phyloP scores from a whole-genome alignment of 2,888 invertebrate genomes.

The Metalampra italica region DNA sequence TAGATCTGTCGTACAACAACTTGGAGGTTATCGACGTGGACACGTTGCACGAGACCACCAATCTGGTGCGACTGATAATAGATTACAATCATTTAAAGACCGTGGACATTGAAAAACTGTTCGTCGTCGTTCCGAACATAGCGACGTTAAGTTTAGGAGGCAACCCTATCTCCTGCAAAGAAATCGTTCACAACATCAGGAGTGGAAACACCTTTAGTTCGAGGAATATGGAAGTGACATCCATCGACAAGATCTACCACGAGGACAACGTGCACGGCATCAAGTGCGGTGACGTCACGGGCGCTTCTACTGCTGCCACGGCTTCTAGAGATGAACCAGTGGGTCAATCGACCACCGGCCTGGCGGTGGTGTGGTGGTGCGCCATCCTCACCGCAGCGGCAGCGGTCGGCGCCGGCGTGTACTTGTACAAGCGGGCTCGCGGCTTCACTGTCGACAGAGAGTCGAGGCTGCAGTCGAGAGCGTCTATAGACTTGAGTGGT shows the following conservation, averaged over 20 bases:
- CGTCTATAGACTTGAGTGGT: constrained; percentile 35
- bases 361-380: constrained; percentile 32
- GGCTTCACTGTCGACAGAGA: constrained; percentile 20
- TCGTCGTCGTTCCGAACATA: constrained; percentile 41
- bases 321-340: neutral
- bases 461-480: constrained; percentile 33
- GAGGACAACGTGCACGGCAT: constrained; percentile 69
- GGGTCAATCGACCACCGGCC: constrained; percentile 15
- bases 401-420: constrained; percentile 8
- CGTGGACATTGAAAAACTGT: constrained; percentile 52
- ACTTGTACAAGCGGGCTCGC: neutral
- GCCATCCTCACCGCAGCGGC: constrained; percentile 29
- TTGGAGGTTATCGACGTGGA: constrained; percentile 47
- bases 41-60: constrained; percentile 59
- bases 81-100: constrained; percentile 57
- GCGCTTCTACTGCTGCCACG: constrained; percentile 6
- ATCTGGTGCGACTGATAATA: constrained; percentile 48
- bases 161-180: constrained; percentile 58
- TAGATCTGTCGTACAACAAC: constrained; percentile 60
- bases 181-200: constrained; percentile 48
- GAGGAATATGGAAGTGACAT: constrained; percentile 48
- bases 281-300: constrained; percentile 49
- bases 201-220: constrained; percentile 29
- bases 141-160: constrained; percentile 56
- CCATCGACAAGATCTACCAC: constrained; percentile 58